Evolutionary conservation across 1,140 invertebrate species (phyloP), one percentile per base, ranked within the genome.

Genomic region (Frieseomelitta varia): DNA sequence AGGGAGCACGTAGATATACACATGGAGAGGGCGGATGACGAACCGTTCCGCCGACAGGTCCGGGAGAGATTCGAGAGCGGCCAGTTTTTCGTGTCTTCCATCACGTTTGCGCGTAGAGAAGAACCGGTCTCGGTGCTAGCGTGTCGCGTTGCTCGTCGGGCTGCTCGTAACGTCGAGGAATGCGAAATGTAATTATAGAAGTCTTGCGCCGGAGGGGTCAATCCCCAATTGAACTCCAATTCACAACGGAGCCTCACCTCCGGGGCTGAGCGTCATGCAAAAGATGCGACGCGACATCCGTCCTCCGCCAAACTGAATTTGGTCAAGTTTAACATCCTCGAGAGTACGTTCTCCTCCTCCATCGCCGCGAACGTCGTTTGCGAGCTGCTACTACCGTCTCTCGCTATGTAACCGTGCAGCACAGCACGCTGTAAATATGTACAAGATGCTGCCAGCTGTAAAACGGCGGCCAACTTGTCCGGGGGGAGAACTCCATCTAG

Each of bases 121-220:
- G 75, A 90, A 89, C 89, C 88, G 89, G 86, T 87, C 87, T 51
- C 61, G 17, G 56, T 30, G 67, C 67, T 85, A 84, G 83, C 65
- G 67, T 87, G 85, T 90, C 85, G 88, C 82, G 88, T 85, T 88
- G 76, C 88, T 84, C 88, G 88, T 89, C 61, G 68, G 51, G 67
- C 39, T 71, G 89, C 86, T 89, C 88, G 88, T 90, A 90, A 90
- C 88, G 75, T 67, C 89, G 84, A 58, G 89, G 89, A 90, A 90
- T 90, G 89, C 86, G 86, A 90, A 90, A 90, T 90, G 88, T 90
- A 90, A 90, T 90, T 90, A 90, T 87, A 85, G 86, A 90, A 90
- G 80, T 90, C 84, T 90, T 89, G 88, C 83, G 88, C 85, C 86
- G 81, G 85, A 90, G 75, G 83, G 89, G 89, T 90, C 89, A 90